A percentile compares a stretch with the other conserved stretches of the same genome.
These are phyloP conservation scores for Ariopsis seemanni DNA, from an alignment of 2,113 vertebrate species.

Conservation along the genomic window DNA sequence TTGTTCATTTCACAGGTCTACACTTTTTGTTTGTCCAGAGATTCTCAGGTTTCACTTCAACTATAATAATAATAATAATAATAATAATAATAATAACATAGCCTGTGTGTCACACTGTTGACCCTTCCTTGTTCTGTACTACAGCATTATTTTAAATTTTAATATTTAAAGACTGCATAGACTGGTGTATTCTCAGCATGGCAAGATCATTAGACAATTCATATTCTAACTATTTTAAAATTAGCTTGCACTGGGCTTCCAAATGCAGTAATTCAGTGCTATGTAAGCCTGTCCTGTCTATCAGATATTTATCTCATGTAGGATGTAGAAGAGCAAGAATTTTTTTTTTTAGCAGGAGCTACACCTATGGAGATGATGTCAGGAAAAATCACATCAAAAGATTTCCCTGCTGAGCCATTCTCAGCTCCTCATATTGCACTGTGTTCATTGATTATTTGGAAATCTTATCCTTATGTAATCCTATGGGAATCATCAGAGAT, in stretches of 20 bases:
- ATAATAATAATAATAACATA: not conserved
- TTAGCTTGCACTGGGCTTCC: not conserved
- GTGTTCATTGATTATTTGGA: conserved; percentile 13
- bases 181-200: not conserved
- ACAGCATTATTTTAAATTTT: not conserved
- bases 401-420: conserved; percentile 1
- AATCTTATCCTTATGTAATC: not conserved
- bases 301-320: not conserved
- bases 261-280: not conserved
- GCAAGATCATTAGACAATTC: not conserved
- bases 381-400: conserved; percentile 19
- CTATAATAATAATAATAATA: not conserved
- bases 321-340: not conserved
- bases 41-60: not conserved
- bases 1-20: not conserved
- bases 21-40: too few relatives aligned
- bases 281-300: not conserved
- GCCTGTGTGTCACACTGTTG: not conserved
- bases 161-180: not conserved
- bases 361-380: not conserved
- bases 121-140: not conserved
- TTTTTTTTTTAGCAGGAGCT: conserved; percentile 1
- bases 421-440: not conserved
- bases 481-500: not conserved
- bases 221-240: not conserved